A percentile compares a stretch with the other conserved stretches of the same genome.
Evolutionary conservation across 2,113 vertebrate genomes (phyloP).

Genomic region (Labeo rohita): DNA sequence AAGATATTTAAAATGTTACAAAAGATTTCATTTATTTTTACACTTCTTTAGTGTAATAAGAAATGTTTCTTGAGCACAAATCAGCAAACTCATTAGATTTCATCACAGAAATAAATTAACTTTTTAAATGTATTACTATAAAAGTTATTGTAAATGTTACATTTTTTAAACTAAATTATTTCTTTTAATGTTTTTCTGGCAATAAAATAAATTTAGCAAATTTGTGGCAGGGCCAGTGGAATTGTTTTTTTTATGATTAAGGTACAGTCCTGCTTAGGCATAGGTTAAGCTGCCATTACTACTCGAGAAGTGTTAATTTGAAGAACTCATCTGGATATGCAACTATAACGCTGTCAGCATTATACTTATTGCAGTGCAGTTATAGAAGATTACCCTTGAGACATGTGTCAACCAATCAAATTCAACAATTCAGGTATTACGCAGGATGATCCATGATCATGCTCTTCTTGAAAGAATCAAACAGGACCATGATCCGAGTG

Average conservation of each 20-base stretch:
- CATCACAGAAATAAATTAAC: background rate
- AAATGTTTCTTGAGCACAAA: too few species aligned
- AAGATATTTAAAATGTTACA: too few species aligned
- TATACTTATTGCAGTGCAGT: background rate
- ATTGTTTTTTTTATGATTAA: background rate
- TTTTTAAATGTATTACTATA: background rate
- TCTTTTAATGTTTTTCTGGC: background rate
- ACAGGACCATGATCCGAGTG: background rate
- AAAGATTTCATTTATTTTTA: too few species aligned
- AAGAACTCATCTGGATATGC: too few species aligned
- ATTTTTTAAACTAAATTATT: too few species aligned
- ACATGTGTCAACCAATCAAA: background rate
- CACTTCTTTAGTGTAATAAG: too few species aligned
- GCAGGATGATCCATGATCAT: background rate
- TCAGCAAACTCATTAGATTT: too few species aligned
- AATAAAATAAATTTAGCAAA: background rate
- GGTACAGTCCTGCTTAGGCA: background rate
- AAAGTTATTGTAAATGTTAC: background rate
- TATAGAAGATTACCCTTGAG: background rate
- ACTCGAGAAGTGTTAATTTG: background rate
- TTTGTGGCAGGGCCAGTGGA: background rate
- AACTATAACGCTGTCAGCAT: background rate
- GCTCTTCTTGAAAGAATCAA: conserved; percentile 2
- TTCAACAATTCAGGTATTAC: background rate
- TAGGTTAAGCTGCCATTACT: background rate